These are phyloP conservation scores for Meteorus colon DNA, from an alignment of 2,888 invertebrate genomes.

Conservation along the genomic window DNA sequence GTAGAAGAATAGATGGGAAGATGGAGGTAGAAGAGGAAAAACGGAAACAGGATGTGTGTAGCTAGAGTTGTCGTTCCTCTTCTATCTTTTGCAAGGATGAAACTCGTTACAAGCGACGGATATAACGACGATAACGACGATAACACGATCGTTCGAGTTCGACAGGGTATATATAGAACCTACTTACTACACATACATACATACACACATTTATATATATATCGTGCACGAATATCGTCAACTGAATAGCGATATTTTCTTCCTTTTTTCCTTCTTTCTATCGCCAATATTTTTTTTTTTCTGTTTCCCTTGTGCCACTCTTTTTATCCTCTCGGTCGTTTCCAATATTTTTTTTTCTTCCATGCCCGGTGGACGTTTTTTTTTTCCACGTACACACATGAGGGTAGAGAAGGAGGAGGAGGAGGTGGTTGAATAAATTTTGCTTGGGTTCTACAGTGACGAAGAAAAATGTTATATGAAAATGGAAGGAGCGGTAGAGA, in stretches of 20 bases:
- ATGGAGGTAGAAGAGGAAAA: slow-evolving; percentile 19
- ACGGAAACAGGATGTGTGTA: slow-evolving; percentile 27
- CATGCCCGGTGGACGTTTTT: neutral
- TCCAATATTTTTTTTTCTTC: slow-evolving; percentile 14
- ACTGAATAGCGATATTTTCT: slow-evolving; percentile 30
- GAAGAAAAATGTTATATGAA: slow-evolving; percentile 5
- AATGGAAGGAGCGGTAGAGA: neutral
- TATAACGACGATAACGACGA: slow-evolving; percentile 43
- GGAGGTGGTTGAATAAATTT: slow-evolving; percentile 40
- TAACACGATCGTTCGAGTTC: slow-evolving; percentile 46
- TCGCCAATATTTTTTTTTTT: slow-evolving; percentile 15
- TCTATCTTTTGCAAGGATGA: slow-evolving; percentile 23
- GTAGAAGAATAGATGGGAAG: slow-evolving; percentile 28
- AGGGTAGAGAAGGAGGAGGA: slow-evolving; percentile 22
- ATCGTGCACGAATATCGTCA: slow-evolving; percentile 38
- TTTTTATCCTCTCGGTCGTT: slow-evolving; percentile 30
- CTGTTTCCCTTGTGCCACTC: slow-evolving; percentile 9
- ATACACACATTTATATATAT: neutral
- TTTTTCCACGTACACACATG: neutral
- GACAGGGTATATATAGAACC: slow-evolving; percentile 24
- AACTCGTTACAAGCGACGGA: slow-evolving; percentile 44
- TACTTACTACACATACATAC: neutral
- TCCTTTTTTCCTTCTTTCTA: slow-evolving; percentile 8
- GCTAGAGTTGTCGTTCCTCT: neutral
- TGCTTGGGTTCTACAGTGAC: slow-evolving; percentile 5